Base-by-base conservation (phyloP, 1,140 invertebrate genomes). In the Brachionus plicatilis region DNA sequence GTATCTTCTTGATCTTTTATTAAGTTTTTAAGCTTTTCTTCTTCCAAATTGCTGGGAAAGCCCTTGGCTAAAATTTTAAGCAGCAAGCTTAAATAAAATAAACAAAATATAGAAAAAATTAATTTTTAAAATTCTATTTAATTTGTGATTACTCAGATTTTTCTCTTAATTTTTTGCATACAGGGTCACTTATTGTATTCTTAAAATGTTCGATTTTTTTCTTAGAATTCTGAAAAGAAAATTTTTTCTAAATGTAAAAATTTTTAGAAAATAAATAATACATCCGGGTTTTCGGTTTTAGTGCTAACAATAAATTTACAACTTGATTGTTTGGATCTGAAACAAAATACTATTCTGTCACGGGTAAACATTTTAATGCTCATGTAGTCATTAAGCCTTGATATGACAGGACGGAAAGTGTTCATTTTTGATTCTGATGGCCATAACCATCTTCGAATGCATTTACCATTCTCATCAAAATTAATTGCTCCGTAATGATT, bases 261-360 rank as follows among this genome's bases (percentile, higher is more conserved):
- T 27, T 33, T 9, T 66, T 24, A n/a, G 17, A 37, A 1, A 14
- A 37, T 17, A 43, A 17, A 43, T 41, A 43, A 45, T 72, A 72
- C 68, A 20, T 24, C 17, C 12, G 29, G 33, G 17, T 72, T 72
- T 4, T 72, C 17, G n/a, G 8, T 43, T 76, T 27, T 47, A 12
- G 72, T 50, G 24, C 72, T 50, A 2, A 76, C 17, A 29, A 50
- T 47, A 76, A 76, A 76, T 76, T 76, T 76, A 47, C 72, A 76
- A 6, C 20, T 27, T 27, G 45, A 47, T 27, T 47, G 17, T 50
- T 76, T 76, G 12, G 45, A 76, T 27, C 72, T 47, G 27, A 76
- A 76, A 12, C 14, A 37, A 14, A 76, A 50, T 9, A 50, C 17
- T 12, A 76, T 76, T 50, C 50, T 76, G 12, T 24, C 17, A 14